Evolutionary conservation across 35 echinoderm and acorn worm genomes (phyloP).

Genomic region (Heliocidaris tuberculata): DNA sequence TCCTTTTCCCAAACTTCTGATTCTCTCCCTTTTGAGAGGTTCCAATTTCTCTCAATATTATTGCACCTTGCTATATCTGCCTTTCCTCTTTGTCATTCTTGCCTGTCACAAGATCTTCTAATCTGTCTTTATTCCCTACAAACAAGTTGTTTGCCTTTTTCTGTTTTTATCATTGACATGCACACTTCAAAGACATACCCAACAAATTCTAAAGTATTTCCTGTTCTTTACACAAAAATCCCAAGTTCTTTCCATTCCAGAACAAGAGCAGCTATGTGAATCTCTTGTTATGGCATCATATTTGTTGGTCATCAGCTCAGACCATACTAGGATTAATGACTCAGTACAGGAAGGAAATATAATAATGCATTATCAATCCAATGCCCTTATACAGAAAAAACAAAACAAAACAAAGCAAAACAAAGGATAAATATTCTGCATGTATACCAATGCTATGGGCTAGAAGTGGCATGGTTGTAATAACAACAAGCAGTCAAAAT

Average conservation of each 20-base stretch:
- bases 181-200: background rate
- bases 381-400: background rate
- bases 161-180: no score
- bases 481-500: background rate
- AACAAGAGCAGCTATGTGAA: background rate
- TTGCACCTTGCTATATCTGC: no score
- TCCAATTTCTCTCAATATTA: no score
- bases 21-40: no score
- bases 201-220: background rate
- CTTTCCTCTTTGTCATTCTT: no score
- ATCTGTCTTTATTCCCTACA: no score
- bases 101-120: no score
- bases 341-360: background rate
- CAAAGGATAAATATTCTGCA: no score
- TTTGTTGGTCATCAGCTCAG: background rate
- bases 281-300: no score
- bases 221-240: background rate
- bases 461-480: background rate
- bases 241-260: background rate
- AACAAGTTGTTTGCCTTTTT: no score
- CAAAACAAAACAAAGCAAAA: no score
- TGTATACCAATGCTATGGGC: background rate
- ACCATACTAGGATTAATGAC: background rate
- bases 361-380: background rate
- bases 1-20: no score